These are phyloP conservation scores for Onychomys torridus DNA, from an alignment of 2,797 vertebrate species.

Conservation along the genomic window DNA sequence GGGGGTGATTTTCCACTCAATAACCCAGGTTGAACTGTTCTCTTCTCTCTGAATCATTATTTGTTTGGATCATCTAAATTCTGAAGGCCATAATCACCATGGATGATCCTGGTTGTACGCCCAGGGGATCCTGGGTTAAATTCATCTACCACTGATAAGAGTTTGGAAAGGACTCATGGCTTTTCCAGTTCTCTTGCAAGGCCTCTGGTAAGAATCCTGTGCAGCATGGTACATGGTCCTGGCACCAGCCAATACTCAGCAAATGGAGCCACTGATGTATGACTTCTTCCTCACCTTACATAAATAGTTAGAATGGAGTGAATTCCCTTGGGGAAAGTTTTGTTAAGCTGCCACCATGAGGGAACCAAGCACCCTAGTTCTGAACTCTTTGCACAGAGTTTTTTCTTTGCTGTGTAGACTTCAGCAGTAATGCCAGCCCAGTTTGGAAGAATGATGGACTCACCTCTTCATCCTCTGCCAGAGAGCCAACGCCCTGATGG, in stretches of 20 bases:
- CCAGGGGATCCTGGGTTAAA: not conserved
- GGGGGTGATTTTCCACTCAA: constrained; percentile 24
- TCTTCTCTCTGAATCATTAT: not conserved
- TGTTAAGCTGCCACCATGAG: not conserved
- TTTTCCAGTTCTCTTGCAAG: not conserved
- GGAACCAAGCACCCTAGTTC: not conserved
- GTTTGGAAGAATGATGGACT: constrained; percentile 19
- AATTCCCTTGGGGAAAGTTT: not conserved
- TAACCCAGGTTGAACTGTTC: not conserved
- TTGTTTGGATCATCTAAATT: not conserved
- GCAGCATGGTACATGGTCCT: not conserved
- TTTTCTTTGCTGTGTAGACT: not conserved
- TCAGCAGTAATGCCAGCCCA: not conserved
- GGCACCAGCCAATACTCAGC: not conserved
- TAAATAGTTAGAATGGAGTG: not conserved
- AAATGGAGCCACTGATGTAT: not conserved
- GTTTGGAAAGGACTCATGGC: not conserved
- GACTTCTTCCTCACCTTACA: not conserved
- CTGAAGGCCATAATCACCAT: not conserved
- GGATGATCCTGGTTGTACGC: not conserved
- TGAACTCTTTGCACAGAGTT: not conserved
- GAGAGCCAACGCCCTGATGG: not conserved
- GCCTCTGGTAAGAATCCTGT: not conserved
- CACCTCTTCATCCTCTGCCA: not conserved
- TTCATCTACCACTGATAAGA: not conserved